These are phyloP conservation scores for Erynnis tages DNA, from an alignment of 2,888 invertebrate species.

Conservation along the genomic window DNA sequence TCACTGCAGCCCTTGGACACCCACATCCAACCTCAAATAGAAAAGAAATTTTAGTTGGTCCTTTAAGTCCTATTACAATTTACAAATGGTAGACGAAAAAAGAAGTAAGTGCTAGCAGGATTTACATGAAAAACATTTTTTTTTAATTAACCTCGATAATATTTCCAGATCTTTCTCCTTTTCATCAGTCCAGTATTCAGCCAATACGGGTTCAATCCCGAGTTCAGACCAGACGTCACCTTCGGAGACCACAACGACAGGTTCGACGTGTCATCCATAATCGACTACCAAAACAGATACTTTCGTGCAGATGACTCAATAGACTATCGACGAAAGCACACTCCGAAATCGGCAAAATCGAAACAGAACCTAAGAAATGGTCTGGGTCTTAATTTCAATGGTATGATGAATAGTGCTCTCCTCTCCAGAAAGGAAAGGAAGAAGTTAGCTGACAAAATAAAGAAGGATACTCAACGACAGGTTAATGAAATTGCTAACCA, in stretches of 20 bases:
- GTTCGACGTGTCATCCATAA: constrained; percentile 49
- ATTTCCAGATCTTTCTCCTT: constrained; percentile 3
- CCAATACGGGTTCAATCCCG: constrained; percentile 39
- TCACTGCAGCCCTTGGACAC: no score
- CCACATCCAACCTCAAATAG: no score
- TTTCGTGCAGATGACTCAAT: constrained; percentile 28
- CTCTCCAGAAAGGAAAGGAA: constrained; percentile 18
- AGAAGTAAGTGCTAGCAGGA: no score
- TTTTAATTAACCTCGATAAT: background rate
- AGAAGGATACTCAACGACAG: constrained; percentile 27
- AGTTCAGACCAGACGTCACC: constrained; percentile 51
- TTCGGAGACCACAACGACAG: constrained; percentile 56
- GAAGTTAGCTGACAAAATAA: constrained; percentile 18
- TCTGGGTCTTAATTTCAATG: no score
- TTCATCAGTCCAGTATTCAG: constrained; percentile 32
- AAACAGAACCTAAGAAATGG: background rate
- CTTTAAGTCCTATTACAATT: no score
- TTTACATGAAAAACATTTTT: no score
- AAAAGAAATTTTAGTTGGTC: no score
- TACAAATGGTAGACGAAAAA: no score
- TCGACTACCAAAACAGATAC: constrained; percentile 41
- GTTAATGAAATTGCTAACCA: constrained; percentile 32
- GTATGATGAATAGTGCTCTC: no score
- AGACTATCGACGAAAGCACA: constrained; percentile 35
- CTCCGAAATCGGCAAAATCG: no score